These are phyloP conservation scores for Osmoderma eremita DNA, from an alignment of 2,888 invertebrate genomes.

Conservation along the genomic window DNA sequence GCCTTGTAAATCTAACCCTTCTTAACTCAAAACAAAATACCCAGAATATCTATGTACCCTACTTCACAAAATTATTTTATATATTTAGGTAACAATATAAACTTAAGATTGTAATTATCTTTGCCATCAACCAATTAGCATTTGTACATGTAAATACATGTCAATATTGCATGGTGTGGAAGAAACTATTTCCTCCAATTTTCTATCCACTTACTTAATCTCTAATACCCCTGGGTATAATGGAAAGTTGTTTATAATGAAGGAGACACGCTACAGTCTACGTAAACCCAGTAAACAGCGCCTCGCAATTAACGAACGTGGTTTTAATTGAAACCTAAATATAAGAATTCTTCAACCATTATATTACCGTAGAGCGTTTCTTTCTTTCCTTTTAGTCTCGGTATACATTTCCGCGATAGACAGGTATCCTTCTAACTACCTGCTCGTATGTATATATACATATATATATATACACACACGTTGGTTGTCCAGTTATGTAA, in stretches of 20 bases:
- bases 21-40: no score
- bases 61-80: no score
- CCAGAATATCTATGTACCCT: no score
- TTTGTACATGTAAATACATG: not conserved
- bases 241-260: slow-evolving; percentile 19
- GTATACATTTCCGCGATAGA: not conserved
- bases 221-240: not conserved
- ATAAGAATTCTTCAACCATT: slow-evolving; percentile 8
- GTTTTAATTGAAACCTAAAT: slow-evolving; percentile 31
- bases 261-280: slow-evolving; percentile 5
- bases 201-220: slow-evolving; percentile 27
- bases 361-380: not conserved
- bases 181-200: slow-evolving; percentile 10
- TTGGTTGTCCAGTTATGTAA: slow-evolving; percentile 12
- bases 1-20: no score
- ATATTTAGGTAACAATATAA: no score
- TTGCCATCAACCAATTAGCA: no score
- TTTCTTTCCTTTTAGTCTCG: not conserved
- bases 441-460: not conserved
- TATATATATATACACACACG: no score
- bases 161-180: slow-evolving; percentile 13
- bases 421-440: not conserved
- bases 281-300: slow-evolving; percentile 10
- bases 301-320: slow-evolving; percentile 12
- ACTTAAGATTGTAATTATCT: no score